phyloP scores from a whole-genome alignment of 2,888 invertebrate species.

The Sesia apiformis region DNA sequence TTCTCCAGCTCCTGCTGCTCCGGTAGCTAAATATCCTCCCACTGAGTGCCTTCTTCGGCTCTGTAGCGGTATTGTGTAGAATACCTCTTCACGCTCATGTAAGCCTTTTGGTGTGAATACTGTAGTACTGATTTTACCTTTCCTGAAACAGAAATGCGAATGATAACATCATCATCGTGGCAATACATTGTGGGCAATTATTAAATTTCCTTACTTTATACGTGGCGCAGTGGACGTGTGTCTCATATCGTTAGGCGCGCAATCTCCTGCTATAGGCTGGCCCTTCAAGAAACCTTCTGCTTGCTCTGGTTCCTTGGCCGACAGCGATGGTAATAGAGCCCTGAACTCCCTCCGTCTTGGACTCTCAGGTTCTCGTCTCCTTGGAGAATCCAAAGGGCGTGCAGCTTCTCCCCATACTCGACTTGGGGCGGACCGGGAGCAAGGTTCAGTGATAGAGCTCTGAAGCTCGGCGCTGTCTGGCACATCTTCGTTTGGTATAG shows the following conservation, averaged over 20 bases:
- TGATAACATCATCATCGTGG: not conserved
- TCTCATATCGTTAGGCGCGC: slow-evolving; percentile 73
- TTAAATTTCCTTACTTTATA: slow-evolving; percentile 44
- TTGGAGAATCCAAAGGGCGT: slow-evolving; percentile 49
- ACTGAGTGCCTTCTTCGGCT: slow-evolving; percentile 78
- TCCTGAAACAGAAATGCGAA: slow-evolving; percentile 25
- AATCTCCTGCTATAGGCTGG: slow-evolving; percentile 80
- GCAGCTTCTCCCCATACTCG: slow-evolving; percentile 69
- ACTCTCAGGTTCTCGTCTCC: slow-evolving; percentile 54
- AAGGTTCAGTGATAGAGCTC: slow-evolving; percentile 66
- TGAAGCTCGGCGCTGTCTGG: slow-evolving; percentile 38
- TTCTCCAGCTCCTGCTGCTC: slow-evolving; percentile 44
- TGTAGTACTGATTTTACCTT: slow-evolving; percentile 57
- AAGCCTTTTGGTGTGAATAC: slow-evolving; percentile 47
- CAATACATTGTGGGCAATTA: not conserved
- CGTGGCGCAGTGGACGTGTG: slow-evolving; percentile 61
- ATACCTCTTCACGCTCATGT: slow-evolving; percentile 75
- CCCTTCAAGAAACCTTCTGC: slow-evolving; percentile 79
- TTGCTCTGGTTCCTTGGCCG: slow-evolving; percentile 77
- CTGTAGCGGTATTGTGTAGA: slow-evolving; percentile 70
- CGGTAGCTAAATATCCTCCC: slow-evolving; percentile 76
- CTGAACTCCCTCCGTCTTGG: slow-evolving; percentile 71
- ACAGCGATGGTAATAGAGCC: slow-evolving; percentile 77
- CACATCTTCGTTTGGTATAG: slow-evolving; percentile 73
- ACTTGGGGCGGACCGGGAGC: slow-evolving; percentile 80